Conservation (phyloP, 2,888 invertebrate genomes). For the Operophtera brumata region DNA sequence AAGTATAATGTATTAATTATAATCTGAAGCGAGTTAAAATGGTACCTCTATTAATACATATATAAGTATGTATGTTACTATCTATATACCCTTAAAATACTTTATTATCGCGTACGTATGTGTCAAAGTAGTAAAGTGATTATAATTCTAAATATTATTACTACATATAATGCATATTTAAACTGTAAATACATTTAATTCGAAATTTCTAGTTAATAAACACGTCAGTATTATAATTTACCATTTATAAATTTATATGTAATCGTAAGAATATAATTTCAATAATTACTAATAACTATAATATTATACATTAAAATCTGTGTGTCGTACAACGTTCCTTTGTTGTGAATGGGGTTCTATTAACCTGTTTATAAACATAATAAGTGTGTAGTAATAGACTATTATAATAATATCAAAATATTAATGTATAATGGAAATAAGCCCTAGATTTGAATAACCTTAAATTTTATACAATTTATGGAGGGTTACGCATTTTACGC, state of each 20-base stretch:
- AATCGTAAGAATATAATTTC: conserved; percentile 38
- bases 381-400: conserved; percentile 61
- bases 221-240: conserved; percentile 58
- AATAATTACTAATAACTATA: conserved; percentile 33
- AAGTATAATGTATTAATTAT: conserved; percentile 24
- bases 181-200: conserved; percentile 66
- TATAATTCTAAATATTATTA: conserved; percentile 69
- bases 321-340: conserved; percentile 74
- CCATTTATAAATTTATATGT: conserved; percentile 54
- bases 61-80: conserved; percentile 21
- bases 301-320: conserved; percentile 52
- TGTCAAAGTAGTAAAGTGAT: conserved; percentile 57
- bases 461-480: conserved; percentile 56
- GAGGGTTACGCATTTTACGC: conserved; percentile 60
- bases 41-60: conserved; percentile 32
- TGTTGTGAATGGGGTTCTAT: conserved; percentile 68
- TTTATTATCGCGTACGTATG: conserved; percentile 27
- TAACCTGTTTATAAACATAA: conserved; percentile 54
- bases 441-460: conserved; percentile 50
- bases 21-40: conserved; percentile 45
- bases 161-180: conserved; percentile 46
- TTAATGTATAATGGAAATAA: conserved; percentile 42
- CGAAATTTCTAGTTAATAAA: conserved; percentile 60
- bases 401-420: conserved; percentile 50
- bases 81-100: conserved; percentile 3